Percentiles rank a stretch among this genome's conserved stretches.
phyloP scores from a whole-genome alignment of 2,113 vertebrate genomes.

The Ancistrus triradiatus region DNA sequence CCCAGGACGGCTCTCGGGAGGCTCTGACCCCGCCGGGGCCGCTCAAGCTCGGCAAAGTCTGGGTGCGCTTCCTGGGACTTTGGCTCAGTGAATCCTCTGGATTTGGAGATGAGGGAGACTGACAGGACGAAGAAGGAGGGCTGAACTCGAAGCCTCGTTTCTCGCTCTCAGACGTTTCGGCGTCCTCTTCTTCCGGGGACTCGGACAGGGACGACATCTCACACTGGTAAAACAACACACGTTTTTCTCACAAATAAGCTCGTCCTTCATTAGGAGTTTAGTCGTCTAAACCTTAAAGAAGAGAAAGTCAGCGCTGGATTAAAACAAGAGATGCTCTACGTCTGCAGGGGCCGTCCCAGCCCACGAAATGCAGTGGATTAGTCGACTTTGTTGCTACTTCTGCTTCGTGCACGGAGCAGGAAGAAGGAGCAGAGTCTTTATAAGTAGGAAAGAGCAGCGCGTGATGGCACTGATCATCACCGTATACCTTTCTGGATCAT shows the following conservation, averaged over 20 bases:
- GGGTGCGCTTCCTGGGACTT: slow-evolving; percentile 84
- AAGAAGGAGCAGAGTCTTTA: slow-evolving; percentile 71
- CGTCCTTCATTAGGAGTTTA: no score
- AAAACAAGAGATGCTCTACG: slow-evolving; percentile 14
- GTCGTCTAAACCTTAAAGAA: no score
- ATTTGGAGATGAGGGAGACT: slow-evolving; percentile 42
- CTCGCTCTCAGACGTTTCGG: slow-evolving; percentile 47
- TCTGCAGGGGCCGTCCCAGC: slow-evolving; percentile 93
- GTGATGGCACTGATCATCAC: slow-evolving; percentile 89
- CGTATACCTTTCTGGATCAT: slow-evolving; percentile 93
- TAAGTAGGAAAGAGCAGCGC: slow-evolving; percentile 79
- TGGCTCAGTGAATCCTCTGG: slow-evolving; percentile 50
- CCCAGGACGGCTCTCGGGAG: slow-evolving; percentile 50
- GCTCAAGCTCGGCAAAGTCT: slow-evolving; percentile 82
- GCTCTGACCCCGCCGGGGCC: slow-evolving; percentile 49
- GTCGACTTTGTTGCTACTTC: slow-evolving; percentile 70
- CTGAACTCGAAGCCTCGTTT: slow-evolving; percentile 29
- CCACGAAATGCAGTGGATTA: slow-evolving; percentile 80
- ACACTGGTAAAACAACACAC: slow-evolving; percentile 42
- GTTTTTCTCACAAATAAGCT: no score
- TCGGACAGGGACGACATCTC: slow-evolving; percentile 61
- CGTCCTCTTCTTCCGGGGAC: slow-evolving; percentile 65
- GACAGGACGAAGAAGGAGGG: not conserved
- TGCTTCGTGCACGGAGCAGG: slow-evolving; percentile 57
- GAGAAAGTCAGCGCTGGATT: no score